Percentiles rank a stretch among this genome's conserved stretches.
Evolutionary conservation across 2,797 vertebrate species (phyloP).

Genomic region (Borostomias antarcticus): DNA sequence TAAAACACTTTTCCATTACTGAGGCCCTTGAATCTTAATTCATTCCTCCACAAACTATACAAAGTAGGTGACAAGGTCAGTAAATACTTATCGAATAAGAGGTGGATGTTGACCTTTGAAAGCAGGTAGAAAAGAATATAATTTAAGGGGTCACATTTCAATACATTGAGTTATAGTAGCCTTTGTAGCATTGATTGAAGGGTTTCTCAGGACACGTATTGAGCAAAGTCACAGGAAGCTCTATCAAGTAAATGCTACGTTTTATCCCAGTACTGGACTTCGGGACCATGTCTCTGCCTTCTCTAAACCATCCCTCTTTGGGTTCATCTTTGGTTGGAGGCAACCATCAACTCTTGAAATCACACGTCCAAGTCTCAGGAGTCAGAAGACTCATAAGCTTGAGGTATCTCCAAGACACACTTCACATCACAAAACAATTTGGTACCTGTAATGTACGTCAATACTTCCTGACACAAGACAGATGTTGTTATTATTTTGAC

Average conservation of each 20-base stretch:
- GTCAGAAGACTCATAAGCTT: constrained; percentile 73
- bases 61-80: constrained; percentile 84
- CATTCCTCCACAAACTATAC: constrained; percentile 83
- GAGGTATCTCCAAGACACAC: constrained; percentile 87
- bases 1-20: constrained; percentile 95
- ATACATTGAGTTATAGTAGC: constrained; percentile 38
- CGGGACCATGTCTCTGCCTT: constrained; percentile 9
- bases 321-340: constrained; percentile 41
- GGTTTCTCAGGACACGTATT: background rate
- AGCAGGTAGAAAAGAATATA: constrained; percentile 60
- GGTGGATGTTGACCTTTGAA: constrained; percentile 79
- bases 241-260: background rate
- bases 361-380: constrained; percentile 49
- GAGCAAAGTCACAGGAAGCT: background rate
- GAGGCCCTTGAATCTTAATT: constrained; percentile 91
- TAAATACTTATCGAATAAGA: constrained; percentile 78
- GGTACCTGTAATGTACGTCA: constrained; percentile 89
- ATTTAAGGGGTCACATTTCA: constrained; percentile 47
- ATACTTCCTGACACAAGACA: constrained; percentile 92
- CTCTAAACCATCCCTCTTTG: constrained; percentile 13
- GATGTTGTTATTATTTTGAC: constrained; percentile 96
- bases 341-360: constrained; percentile 50
- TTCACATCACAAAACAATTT: constrained; percentile 95
- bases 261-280: background rate
- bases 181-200: constrained; percentile 34